Conservation (phyloP, 2,113 vertebrate genomes). For the Oceanodroma tethys region DNA sequence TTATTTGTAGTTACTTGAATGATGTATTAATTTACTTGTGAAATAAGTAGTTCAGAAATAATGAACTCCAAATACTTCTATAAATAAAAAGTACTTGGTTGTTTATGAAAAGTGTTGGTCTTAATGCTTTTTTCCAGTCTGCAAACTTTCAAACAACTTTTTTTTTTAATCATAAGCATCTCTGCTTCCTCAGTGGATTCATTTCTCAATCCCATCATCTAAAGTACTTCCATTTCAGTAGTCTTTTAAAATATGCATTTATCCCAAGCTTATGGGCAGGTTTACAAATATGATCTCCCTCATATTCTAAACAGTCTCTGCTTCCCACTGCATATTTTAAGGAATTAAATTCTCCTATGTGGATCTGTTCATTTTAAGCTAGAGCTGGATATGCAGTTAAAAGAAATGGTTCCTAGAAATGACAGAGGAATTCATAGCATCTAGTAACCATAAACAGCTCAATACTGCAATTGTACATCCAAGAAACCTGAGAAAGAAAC, state of each 20-base stretch:
- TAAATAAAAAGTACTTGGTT: background rate
- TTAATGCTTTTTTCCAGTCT: slow-evolving; percentile 8
- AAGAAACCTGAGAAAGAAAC: slow-evolving; percentile 1
- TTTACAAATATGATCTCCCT: background rate
- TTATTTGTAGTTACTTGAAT: background rate
- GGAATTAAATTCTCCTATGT: background rate
- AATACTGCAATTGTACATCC: background rate
- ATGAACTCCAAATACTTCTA: background rate
- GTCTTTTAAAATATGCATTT: background rate
- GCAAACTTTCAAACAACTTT: background rate
- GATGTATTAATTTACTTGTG: background rate
- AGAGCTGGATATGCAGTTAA: background rate
- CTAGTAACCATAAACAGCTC: background rate
- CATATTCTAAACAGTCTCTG: background rate
- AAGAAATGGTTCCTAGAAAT: background rate
- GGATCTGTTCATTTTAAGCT: slow-evolving; percentile 14
- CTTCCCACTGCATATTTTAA: background rate
- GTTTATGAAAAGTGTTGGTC: background rate
- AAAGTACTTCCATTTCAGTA: background rate
- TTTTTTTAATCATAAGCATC: background rate
- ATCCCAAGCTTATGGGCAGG: background rate
- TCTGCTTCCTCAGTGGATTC: background rate
- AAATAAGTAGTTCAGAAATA: background rate
- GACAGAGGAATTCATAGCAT: background rate
- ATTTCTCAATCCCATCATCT: slow-evolving; percentile 5